Percentiles rank a stretch among this genome's conserved stretches.
Conservation (phyloP, 2,113 vertebrate genomes). For the Athene noctua region DNA sequence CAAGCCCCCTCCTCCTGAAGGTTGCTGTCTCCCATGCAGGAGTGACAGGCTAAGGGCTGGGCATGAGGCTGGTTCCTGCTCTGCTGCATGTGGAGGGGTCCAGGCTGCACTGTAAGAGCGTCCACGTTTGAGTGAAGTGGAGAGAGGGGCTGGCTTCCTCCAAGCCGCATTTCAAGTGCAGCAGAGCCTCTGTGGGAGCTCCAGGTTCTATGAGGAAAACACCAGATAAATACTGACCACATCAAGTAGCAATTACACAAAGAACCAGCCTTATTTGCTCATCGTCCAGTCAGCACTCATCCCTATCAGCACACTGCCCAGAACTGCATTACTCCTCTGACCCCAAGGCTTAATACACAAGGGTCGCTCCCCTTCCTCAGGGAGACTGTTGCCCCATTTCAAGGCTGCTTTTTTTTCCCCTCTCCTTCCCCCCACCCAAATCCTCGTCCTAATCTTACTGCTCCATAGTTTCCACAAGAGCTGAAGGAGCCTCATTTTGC, state of each 20-base stretch:
- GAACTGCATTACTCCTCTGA: background rate
- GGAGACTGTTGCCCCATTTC: background rate
- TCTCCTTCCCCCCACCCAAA: rapidly evolving
- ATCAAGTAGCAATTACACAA: background rate
- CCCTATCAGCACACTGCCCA: background rate
- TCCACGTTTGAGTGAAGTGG: background rate
- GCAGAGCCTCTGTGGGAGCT: background rate
- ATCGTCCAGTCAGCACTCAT: background rate
- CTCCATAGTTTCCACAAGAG: background rate
- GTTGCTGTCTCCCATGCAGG: rapidly evolving
- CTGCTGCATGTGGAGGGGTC: background rate
- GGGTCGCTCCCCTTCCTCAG: background rate
- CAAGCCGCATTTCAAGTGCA: background rate
- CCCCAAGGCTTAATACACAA: background rate
- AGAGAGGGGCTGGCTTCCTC: background rate
- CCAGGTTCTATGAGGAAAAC: background rate
- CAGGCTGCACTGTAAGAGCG: background rate
- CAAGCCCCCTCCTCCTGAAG: background rate
- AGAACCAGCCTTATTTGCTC: background rate
- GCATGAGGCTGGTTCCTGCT: background rate
- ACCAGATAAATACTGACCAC: background rate
- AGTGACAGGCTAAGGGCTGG: rapidly evolving
- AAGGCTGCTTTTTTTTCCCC: background rate
- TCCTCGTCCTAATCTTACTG: background rate
- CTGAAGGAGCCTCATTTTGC: background rate